phyloP scores from a whole-genome alignment of 1,140 invertebrate species.

The Cherax quadricarinatus region DNA sequence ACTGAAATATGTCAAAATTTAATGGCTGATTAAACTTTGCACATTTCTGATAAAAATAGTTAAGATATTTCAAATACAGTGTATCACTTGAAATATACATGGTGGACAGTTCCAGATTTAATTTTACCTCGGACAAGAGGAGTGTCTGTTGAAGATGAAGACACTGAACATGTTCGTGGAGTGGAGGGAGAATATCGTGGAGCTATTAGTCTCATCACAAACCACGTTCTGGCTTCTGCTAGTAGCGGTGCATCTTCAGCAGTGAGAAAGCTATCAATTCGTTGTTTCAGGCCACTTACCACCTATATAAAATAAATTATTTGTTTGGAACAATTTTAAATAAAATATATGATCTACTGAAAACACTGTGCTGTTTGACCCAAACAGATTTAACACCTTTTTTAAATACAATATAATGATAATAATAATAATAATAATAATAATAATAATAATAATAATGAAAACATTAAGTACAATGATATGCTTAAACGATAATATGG shows the following conservation, averaged over 20 bases:
- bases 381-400: no score
- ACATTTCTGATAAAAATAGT: no score
- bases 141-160: slow-evolving; percentile 47
- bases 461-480: no score
- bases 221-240: slow-evolving; percentile 60
- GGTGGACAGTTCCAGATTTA: not conserved
- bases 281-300: slow-evolving; percentile 70
- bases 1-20: no score
- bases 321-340: not conserved
- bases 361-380: no score
- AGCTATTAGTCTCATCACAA: slow-evolving; percentile 42
- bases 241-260: slow-evolving; percentile 51
- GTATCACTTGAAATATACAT: no score
- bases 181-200: slow-evolving; percentile 18
- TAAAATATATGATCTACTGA: not conserved
- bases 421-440: no score
- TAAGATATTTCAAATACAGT: no score
- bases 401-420: no score
- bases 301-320: slow-evolving; percentile 77
- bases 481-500: no score
- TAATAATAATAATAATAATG: no score
- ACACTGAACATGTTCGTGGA: slow-evolving; percentile 34
- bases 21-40: no score
- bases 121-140: slow-evolving; percentile 44
- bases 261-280: slow-evolving; percentile 55